Conservation (phyloP, 2,797 vertebrate species). For the Balearica regulorum region DNA sequence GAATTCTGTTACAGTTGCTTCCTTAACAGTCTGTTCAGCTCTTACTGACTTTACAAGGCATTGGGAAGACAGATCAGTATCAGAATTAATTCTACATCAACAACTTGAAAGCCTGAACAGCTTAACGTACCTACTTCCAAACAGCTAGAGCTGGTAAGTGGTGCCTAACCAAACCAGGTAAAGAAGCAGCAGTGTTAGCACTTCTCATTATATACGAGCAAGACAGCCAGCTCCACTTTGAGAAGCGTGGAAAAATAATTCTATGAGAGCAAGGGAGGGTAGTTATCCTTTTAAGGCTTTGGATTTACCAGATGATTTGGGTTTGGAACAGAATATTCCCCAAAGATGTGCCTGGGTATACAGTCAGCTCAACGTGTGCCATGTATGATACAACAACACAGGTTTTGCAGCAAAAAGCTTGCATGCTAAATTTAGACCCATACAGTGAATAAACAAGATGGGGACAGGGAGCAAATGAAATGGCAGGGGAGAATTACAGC, state of each 20-base stretch:
- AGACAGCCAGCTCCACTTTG: background rate
- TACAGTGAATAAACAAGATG: background rate
- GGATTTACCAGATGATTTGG: background rate
- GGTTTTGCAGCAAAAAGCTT: background rate
- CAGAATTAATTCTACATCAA: background rate
- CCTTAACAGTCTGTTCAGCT: background rate
- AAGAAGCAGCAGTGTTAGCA: background rate
- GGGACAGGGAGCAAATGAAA: background rate
- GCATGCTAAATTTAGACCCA: background rate
- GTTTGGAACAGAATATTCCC: background rate
- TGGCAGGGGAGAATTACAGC: background rate
- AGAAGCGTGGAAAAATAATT: background rate
- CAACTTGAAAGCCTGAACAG: background rate
- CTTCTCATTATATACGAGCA: background rate
- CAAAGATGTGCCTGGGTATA: background rate
- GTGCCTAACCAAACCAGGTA: background rate
- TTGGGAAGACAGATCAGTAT: background rate
- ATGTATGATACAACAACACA: fast-evolving
- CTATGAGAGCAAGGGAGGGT: background rate
- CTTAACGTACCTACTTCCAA: background rate
- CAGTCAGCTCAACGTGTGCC: background rate
- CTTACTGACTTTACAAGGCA: background rate
- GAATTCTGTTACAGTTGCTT: background rate
- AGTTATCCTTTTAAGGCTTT: background rate
- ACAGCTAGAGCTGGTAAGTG: background rate